Percentiles rank a stretch among this genome's conserved stretches.
Conservation (phyloP, 2,797 vertebrate species). For the Leptodactylus fallax region DNA sequence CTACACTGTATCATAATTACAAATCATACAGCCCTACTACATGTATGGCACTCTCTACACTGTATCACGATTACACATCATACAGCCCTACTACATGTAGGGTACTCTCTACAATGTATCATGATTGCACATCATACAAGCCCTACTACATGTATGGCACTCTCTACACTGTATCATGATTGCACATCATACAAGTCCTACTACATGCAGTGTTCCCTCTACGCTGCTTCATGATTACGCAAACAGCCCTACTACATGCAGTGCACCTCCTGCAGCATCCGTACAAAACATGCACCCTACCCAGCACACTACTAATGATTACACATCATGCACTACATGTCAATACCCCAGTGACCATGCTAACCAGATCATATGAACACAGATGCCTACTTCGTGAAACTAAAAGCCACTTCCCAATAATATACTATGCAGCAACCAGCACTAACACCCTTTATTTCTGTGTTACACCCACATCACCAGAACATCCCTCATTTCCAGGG, state of each 20-base stretch:
- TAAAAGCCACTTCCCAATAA: neutral
- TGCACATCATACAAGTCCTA: neutral
- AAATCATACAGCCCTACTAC: too few relatives aligned
- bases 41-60: too few relatives aligned
- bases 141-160: neutral
- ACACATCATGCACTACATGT: neutral
- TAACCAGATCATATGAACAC: neutral
- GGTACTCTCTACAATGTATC: neutral
- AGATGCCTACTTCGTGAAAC: neutral
- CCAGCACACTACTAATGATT: too few relatives aligned
- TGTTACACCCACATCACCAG: neutral
- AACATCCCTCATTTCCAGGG: neutral
- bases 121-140: neutral
- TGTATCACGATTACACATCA: too few relatives aligned
- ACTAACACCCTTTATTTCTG: neutral
- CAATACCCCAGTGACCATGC: too few relatives aligned
- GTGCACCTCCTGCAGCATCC: neutral
- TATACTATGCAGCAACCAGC: neutral
- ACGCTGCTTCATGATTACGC: neutral
- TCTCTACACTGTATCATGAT: neutral
- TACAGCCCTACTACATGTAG: neutral
- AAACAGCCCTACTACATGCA: neutral
- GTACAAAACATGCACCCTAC: neutral
- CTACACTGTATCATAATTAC: neutral
- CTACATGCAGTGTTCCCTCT: neutral